Base-by-base conservation (phyloP, 2,113 vertebrate species). In the Noturus placidus region DNA sequence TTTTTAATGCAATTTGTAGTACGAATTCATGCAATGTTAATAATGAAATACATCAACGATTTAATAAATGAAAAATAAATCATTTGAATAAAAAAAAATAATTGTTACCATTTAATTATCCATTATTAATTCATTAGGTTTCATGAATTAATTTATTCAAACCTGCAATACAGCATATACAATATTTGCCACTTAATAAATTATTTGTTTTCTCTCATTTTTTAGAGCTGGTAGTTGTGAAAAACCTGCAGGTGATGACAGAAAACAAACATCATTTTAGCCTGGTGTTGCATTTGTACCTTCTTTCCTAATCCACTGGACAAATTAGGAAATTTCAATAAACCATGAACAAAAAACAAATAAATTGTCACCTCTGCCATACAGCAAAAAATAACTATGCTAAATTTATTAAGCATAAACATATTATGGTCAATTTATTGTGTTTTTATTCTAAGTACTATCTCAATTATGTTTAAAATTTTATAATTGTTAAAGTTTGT, bases 231-330 rank as follows among this genome's bases (percentile, higher is more conserved):
- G 6, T 27, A 42, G 63, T 20, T 69, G 13, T 8, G n/a, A 15
- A 25, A 6, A 72, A 52, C 19, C 67, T 0, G 87, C 91, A 27
- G 59, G 56, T 0, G 69, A 90, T 61, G 17, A n/a, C 0, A 70
- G 1, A 9, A 84, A 52, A 38, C 92, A 94, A 87, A 92, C 89
- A 50, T 27, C 91, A 9, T 17, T 95, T 61, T 94, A 89, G 94
- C 67, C 56, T 46, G 9, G 1, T n/a, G 42, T 30, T 50, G 63
- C 27, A 52, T 50, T 67, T 5, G 13, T 38, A 22, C 25, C 5
- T 27, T 38, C 61, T 27, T 54, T 46, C 13, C 30, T 3, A 35
- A 25, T 20, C 22, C 30, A 52, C 5, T 46, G 10, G 74, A 0
- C 20, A 42, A 74, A 46, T 13, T 13, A 25, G 8, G 7, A 25